These are phyloP conservation scores for Cyprinella venusta DNA, from an alignment of 2,797 vertebrate species.

Conservation along the genomic window DNA sequence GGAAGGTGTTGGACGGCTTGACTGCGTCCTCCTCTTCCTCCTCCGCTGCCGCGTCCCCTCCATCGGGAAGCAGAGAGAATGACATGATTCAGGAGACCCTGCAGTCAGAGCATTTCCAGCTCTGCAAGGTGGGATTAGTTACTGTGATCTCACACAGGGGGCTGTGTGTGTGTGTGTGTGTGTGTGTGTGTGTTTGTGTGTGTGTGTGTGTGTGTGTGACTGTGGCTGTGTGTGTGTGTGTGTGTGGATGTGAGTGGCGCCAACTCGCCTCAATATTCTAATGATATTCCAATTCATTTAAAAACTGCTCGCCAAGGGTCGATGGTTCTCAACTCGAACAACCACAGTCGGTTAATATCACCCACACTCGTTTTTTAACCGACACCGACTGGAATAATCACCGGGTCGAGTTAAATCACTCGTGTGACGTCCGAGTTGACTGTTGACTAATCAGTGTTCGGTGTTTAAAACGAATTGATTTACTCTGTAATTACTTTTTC, in stretches of 20 bases:
- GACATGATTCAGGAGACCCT: constrained; percentile 92
- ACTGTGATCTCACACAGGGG: not conserved
- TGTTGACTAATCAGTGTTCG: not conserved
- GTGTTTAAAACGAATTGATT: not conserved
- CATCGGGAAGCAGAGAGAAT: constrained; percentile 86
- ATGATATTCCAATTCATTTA: not conserved
- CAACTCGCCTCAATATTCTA: not conserved
- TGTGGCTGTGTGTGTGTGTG: no score
- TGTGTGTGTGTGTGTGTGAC: not conserved
- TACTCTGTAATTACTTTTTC: not conserved
- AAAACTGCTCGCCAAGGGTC: not conserved
- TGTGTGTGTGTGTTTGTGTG: no score
- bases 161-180: not conserved
- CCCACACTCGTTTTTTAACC: not conserved
- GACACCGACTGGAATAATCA: not conserved
- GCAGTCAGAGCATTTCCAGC: constrained; percentile 98
- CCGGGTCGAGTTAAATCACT: not conserved
- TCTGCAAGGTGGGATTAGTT: constrained; percentile 92
- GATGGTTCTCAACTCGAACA: not conserved
- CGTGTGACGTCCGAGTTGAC: not conserved
- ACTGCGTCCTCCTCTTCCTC: constrained; percentile 89
- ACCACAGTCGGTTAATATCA: not conserved
- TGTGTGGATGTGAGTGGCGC: not conserved
- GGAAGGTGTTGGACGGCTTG: constrained; percentile 98
- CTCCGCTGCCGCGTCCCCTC: constrained; percentile 85